These are phyloP conservation scores for Ophiodon elongatus DNA, from an alignment of 2,113 vertebrate species.

Conservation along the genomic window DNA sequence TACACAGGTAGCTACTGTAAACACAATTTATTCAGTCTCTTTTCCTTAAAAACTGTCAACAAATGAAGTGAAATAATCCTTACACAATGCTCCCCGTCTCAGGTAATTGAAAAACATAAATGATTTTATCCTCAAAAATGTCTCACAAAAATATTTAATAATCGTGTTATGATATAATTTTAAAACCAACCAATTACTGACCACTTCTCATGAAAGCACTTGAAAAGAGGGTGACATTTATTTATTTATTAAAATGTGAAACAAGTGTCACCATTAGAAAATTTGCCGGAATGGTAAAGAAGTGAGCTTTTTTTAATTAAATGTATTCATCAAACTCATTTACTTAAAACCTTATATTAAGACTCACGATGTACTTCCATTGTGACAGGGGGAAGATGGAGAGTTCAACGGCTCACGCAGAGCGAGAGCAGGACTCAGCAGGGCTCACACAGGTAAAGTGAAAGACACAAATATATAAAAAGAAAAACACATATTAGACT, in stretches of 20 bases:
- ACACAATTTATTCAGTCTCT: not conserved
- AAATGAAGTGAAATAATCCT: too few species aligned
- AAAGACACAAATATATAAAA: not conserved
- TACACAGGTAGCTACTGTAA: conserved; percentile 56
- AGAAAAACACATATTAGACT: not conserved
- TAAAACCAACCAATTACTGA: not conserved
- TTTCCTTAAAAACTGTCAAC: not conserved
- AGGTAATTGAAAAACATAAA: not conserved
- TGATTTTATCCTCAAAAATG: not conserved
- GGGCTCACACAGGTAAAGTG: conserved; percentile 72
- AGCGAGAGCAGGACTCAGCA: conserved; percentile 60
- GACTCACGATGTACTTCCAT: not conserved
- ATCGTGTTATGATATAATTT: not conserved
- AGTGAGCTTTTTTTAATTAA: not conserved
- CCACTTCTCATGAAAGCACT: not conserved
- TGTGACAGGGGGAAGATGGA: conserved; percentile 58
- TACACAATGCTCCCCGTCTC: not conserved
- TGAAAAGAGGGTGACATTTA: not conserved
- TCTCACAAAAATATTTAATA: not conserved
- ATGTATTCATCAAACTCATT: not conserved
- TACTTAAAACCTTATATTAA: not conserved
- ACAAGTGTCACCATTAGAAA: not conserved
- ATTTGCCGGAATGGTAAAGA: not conserved
- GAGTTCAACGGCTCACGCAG: conserved; percentile 47
- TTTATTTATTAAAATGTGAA: not conserved